These are phyloP conservation scores for Temnothorax longispinosus DNA, from an alignment of 1,140 invertebrate genomes.

Conservation along the genomic window DNA sequence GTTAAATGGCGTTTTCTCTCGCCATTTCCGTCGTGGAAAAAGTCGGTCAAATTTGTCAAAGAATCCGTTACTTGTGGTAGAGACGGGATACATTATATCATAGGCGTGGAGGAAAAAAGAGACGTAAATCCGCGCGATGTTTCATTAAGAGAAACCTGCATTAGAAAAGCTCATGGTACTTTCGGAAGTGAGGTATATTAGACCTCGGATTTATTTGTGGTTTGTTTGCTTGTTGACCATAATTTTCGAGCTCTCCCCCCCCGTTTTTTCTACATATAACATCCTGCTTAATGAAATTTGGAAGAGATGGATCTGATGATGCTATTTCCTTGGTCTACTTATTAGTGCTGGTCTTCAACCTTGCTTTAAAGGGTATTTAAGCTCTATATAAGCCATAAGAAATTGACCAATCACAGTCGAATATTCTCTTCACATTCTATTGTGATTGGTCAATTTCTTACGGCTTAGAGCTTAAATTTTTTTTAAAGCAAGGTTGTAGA, in stretches of 20 bases:
- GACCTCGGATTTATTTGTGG: neutral
- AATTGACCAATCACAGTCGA: too few relatives aligned
- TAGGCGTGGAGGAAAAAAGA: neutral
- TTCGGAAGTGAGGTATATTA: conserved; percentile 21
- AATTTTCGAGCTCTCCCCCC: neutral
- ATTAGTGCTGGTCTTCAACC: neutral
- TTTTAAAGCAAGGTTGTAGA: too few relatives aligned
- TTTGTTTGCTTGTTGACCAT: conserved; percentile 7
- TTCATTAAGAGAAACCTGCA: conserved; percentile 42
- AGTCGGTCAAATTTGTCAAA: neutral
- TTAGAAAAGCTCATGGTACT: conserved; percentile 22
- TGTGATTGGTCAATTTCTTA: too few relatives aligned
- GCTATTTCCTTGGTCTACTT: neutral
- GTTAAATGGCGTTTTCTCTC: neutral
- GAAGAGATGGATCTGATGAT: neutral
- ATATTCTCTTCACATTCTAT: too few relatives aligned
- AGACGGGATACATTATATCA: conserved; percentile 10
- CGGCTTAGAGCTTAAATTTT: too few relatives aligned
- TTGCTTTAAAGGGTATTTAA: too few relatives aligned
- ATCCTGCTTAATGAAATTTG: conserved; percentile 28
- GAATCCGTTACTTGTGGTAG: neutral
- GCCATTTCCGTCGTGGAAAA: neutral
- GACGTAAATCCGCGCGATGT: conserved; percentile 14
- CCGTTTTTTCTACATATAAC: neutral
- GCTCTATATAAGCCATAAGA: too few relatives aligned